phyloP scores from a whole-genome alignment of 1,140 invertebrate species.

The Melanaphis sacchari region DNA sequence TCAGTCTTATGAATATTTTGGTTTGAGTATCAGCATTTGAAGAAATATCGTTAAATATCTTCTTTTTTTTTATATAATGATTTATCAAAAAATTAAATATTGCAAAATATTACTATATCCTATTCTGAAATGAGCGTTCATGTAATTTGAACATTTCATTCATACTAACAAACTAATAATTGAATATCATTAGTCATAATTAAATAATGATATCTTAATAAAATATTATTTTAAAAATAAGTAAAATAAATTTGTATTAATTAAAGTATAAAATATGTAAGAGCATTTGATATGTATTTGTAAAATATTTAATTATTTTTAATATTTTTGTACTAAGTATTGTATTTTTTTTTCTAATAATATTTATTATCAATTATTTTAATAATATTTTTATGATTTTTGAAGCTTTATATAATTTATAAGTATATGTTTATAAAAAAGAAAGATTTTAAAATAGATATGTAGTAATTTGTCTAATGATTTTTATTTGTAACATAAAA shows the following conservation, averaged over 20 bases:
- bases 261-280: not conserved
- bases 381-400: too few species aligned
- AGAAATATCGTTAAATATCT: not conserved
- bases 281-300: not conserved
- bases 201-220: not conserved
- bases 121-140: too few species aligned
- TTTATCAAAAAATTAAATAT: not conserved
- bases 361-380: too few species aligned
- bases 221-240: not conserved
- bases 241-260: not conserved
- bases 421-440: too few species aligned
- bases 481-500: not conserved
- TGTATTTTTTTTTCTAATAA: too few species aligned
- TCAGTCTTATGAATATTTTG: not conserved
- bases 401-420: too few species aligned
- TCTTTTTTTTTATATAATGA: not conserved
- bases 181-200: not conserved
- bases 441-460: not conserved
- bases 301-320: not conserved
- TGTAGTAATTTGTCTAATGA: not conserved
- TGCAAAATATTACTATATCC: too few species aligned
- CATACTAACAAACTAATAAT: too few species aligned
- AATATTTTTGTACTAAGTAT: too few species aligned
- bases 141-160: too few species aligned
- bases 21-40: not conserved